Base-by-base conservation (phyloP, 2,113 vertebrate genomes). In the Muntiacus reevesi region DNA sequence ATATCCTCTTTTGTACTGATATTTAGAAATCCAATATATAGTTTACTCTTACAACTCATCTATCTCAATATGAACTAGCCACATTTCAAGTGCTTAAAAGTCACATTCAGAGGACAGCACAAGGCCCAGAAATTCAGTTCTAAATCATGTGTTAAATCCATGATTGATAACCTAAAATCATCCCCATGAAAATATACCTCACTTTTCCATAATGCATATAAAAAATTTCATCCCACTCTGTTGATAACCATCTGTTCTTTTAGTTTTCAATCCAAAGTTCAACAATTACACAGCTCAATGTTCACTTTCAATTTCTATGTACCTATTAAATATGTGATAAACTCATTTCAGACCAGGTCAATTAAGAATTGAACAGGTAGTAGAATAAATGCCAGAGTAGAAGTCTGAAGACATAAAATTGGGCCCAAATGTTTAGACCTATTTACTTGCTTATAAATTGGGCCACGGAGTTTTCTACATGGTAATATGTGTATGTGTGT, bases 51-150 rank as follows among this genome's bases (percentile, higher is more conserved):
- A 93, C 4, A 71, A 88, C 43, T 62, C 43, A 88, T 88, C 36
- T 88, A 67, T 59, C 7, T 88, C 25, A 81, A 25, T 89, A 89
- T 87, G 60, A 21, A 89, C 4, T 11, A 87, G 12, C 3, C 5
- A 50, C 3, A 94, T 76, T 89, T 95, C 47, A 82, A 97, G 85
- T 86, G 23, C 21, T 86, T 95, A 86, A 95, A 94, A 92, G 7
- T 17, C 45, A 43, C 40, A 91, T 50, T 27, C 12, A 16, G 23
- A 89, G 6, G 47, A 89, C 6, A 57, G 36, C 12, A 9, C 11
- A 91, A 12, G 25, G 13, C 6, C 62, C 23, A 95, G 57, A 86
- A 33, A 88, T 8, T 78, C 52, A 87, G 45, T 83, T 89, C 14
- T 19, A 87, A 45, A 89, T 52, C 16, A 86, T 50, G 21, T 78